A percentile compares a stretch with the other conserved stretches of the same genome.
Evolutionary conservation across 2,113 vertebrate genomes (phyloP).

Genomic region (Xiphias gladius): DNA sequence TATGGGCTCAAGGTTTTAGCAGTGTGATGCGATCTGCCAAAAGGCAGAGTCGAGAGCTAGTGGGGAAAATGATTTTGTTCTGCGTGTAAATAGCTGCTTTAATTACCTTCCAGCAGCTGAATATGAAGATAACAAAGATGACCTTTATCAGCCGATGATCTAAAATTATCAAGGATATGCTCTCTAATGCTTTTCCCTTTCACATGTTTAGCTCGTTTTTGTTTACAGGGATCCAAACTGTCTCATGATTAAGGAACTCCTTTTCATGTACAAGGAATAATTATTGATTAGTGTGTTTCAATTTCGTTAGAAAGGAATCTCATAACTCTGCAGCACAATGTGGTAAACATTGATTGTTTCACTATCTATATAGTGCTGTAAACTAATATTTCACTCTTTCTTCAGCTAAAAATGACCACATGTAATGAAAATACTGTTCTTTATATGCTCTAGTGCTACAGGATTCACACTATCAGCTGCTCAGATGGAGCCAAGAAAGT

Average conservation of each 20-base stretch:
- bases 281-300: constrained; percentile 49
- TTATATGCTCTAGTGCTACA: constrained; percentile 7
- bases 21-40: constrained; percentile 64
- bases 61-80: constrained; percentile 58
- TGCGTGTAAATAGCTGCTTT: constrained; percentile 72
- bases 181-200: constrained; percentile 34
- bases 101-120: constrained; percentile 66
- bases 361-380: neutral
- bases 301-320: constrained; percentile 39
- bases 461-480: constrained; percentile 33
- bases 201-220: constrained; percentile 34
- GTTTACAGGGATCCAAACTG: constrained; percentile 31
- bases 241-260: constrained; percentile 32
- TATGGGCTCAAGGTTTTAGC: constrained; percentile 68
- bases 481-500: constrained; percentile 22
- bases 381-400: constrained; percentile 13
- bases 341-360: constrained; percentile 31
- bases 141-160: constrained; percentile 68
- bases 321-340: constrained; percentile 36
- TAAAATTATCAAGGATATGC: constrained; percentile 49
- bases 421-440: constrained; percentile 30
- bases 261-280: constrained; percentile 38
- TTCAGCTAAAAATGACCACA: constrained; percentile 8
- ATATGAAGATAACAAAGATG: constrained; percentile 60
- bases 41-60: constrained; percentile 50